phyloP scores from a whole-genome alignment of 2,113 vertebrate genomes.

The Atherinomorus stipes region DNA sequence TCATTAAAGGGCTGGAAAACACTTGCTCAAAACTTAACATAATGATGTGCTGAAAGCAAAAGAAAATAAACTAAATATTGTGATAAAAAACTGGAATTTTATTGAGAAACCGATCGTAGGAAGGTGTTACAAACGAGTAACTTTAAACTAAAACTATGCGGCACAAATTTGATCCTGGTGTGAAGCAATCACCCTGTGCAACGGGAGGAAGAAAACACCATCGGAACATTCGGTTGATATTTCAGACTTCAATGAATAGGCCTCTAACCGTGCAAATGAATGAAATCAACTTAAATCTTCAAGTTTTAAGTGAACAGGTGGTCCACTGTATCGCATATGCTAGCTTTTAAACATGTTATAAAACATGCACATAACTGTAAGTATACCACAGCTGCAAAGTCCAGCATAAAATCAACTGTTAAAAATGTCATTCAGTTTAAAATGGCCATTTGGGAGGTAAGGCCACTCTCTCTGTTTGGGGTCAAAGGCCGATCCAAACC shows the following conservation, averaged over 20 bases:
- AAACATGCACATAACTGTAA: slow-evolving; percentile 33
- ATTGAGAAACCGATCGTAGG: slow-evolving; percentile 23
- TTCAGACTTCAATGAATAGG: slow-evolving; percentile 30
- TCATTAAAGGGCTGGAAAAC: slow-evolving; percentile 16
- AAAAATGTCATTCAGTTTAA: slow-evolving; percentile 51
- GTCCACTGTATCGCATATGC: slow-evolving; percentile 46
- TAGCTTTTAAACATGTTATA: slow-evolving; percentile 41
- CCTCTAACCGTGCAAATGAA: slow-evolving; percentile 63
- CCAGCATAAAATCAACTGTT: slow-evolving; percentile 40
- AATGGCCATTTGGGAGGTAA: slow-evolving; percentile 53
- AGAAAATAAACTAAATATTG: not conserved
- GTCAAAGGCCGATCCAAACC: slow-evolving; percentile 19
- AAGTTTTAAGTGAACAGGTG: slow-evolving; percentile 68
- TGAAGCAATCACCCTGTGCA: slow-evolving; percentile 28
- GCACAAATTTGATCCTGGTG: slow-evolving; percentile 24
- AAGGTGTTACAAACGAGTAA: slow-evolving; percentile 31
- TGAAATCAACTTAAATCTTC: slow-evolving; percentile 54
- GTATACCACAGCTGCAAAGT: slow-evolving; percentile 17
- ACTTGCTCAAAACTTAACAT: slow-evolving; percentile 31
- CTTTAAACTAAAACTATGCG: slow-evolving; percentile 24
- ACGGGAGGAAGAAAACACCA: slow-evolving; percentile 39
- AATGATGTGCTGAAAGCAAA: slow-evolving; percentile 28
- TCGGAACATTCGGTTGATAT: slow-evolving; percentile 63
- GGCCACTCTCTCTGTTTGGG: slow-evolving; percentile 63
- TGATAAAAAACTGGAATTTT: slow-evolving; percentile 23